phyloP scores from a whole-genome alignment of 2,797 vertebrate species.

The Gymnopithys bicolor region DNA sequence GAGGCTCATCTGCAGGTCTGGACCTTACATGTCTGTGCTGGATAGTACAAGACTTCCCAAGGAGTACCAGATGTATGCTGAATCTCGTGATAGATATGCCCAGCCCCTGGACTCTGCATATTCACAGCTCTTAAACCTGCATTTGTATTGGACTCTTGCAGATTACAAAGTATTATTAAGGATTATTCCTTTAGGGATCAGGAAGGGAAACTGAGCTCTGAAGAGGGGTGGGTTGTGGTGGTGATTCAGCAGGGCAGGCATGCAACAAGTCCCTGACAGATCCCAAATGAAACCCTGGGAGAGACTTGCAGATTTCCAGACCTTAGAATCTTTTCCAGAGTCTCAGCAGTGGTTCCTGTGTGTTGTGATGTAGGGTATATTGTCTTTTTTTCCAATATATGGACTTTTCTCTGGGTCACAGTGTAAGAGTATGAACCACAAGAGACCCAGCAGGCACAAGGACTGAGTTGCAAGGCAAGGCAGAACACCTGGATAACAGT shows the following conservation, averaged over 20 bases:
- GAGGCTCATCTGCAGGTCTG: not conserved
- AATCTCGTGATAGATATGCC: not conserved
- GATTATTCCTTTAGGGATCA: slow-evolving; percentile 20
- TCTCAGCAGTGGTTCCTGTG: not conserved
- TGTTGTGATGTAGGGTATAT: not conserved
- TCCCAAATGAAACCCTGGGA: not conserved
- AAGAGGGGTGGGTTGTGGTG: not conserved
- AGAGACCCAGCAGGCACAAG: not conserved
- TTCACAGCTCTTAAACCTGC: slow-evolving; percentile 5
- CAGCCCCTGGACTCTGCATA: not conserved
- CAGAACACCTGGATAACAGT: not conserved
- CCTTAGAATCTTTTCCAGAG: not conserved
- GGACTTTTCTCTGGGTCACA: not conserved
- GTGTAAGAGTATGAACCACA: not conserved
- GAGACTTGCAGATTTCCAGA: not conserved
- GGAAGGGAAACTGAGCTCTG: slow-evolving; percentile 13
- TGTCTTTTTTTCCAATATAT: not conserved
- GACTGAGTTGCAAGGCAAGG: not conserved
- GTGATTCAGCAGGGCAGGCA: not conserved
- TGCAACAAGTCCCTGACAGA: not conserved
- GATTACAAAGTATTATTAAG: slow-evolving; percentile 17
- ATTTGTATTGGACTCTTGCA: not conserved
- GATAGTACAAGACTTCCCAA: not conserved
- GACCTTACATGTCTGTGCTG: not conserved
- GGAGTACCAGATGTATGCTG: not conserved